Evolutionary conservation across 2,888 invertebrate species (phyloP), one percentile per base, ranked within the genome.

Genomic region (Sepioteuthis lessoniana): DNA sequence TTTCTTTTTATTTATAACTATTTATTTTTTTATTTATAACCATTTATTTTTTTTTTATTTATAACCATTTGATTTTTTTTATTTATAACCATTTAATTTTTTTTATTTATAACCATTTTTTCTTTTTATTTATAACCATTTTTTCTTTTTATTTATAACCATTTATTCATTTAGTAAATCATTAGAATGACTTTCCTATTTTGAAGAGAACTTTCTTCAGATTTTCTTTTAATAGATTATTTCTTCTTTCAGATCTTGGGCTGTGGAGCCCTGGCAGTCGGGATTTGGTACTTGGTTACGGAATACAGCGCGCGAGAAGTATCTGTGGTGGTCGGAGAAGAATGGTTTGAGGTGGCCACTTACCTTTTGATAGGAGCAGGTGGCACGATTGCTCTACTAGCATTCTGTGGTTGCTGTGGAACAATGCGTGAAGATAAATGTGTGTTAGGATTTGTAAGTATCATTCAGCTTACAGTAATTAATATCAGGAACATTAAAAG

Each of bases 401-500:
- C 96, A 13, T 96, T 96, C 95, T 96, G 96, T 95, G 96, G 96
- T 16, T 96, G 96, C 94, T 96, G 96, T 94, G 96, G 96, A 19
- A 96, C 96, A 21, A 96, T 96, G 95, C 95, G 96, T 50, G 96
- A 96, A 94, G 96, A 96, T 94, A 96, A 95, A 95, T 96, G 96
- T 95, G 96, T 96, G 21, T 95, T 96, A 93, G 96, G 96, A 91
- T 96, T 96, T 96, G 96, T 96, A 95, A 96, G 96, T 96, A 95
- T 7, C 21, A n/a, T 28, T n/a, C 16, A n/a, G 19, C 37, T 90
- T 35, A 21, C 37, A 7, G 0, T 31, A 21, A 35, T 35, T 25
- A 10, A 35, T 90, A 5, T 37, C 90, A n/a, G n/a, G n/a, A n/a
- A n/a, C n/a, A n/a, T n/a, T n/a, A n/a, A n/a, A n/a, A n/a, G n/a